A percentile compares a stretch with the other conserved stretches of the same genome.
Evolutionary conservation across 2,113 vertebrate species (phyloP).

Genomic region (Gobio gobio): DNA sequence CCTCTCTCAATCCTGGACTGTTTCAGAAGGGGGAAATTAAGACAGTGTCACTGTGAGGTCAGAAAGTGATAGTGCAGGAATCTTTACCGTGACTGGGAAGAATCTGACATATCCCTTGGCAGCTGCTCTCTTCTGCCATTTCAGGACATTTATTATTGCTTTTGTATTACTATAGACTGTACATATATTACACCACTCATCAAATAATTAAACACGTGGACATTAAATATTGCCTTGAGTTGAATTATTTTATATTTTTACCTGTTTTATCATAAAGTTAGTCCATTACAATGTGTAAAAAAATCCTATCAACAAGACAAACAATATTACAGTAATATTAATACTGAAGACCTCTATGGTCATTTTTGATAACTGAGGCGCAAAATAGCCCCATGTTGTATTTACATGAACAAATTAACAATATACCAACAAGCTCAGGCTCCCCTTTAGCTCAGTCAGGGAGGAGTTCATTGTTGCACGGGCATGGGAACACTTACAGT

Average conservation of each 20-base stretch:
- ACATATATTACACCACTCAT: neutral
- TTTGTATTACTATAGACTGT: neutral
- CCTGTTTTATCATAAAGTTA: neutral
- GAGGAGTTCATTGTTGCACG: too few species aligned
- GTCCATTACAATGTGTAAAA: too few species aligned
- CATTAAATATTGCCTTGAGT: neutral
- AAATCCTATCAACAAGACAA: neutral
- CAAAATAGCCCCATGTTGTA: neutral
- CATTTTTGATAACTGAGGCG: neutral
- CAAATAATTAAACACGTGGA: neutral
- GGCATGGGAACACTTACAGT: too few species aligned
- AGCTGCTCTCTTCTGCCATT: neutral
- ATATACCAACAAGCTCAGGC: too few species aligned
- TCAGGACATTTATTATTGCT: neutral
- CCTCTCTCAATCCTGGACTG: conserved; percentile 42
- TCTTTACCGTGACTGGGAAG: conserved; percentile 26
- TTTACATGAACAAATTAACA: too few species aligned
- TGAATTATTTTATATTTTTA: neutral
- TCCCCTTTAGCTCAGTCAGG: too few species aligned
- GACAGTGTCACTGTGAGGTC: conserved; percentile 49
- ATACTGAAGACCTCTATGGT: neutral
- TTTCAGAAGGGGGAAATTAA: conserved; percentile 42
- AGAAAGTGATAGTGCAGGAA: conserved; percentile 36
- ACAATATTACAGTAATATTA: neutral
- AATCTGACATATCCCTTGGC: conserved; percentile 25